These are phyloP conservation scores for Penaeus monodon DNA, from an alignment of 2,888 invertebrate genomes.

Conservation along the genomic window DNA sequence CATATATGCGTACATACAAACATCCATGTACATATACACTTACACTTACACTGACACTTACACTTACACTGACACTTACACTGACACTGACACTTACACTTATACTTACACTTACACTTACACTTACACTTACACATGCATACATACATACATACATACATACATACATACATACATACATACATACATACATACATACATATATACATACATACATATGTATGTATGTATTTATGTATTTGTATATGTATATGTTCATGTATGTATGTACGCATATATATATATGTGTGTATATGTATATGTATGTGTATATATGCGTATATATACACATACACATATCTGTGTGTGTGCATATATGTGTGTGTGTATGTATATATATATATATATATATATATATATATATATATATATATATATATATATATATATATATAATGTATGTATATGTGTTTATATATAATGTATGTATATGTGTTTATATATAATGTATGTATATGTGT, in stretches of 20 bases:
- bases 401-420: no score
- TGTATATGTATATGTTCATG: not conserved
- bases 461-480: no score
- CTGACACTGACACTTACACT: no score
- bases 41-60: no score
- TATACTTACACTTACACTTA: not conserved
- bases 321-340: conserved; percentile 1
- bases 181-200: not conserved
- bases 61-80: no score
- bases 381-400: not conserved
- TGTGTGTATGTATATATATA: no score
- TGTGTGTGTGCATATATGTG: not conserved
- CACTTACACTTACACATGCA: not conserved
- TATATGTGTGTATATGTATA: not conserved
- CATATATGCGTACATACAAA: no score
- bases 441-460: no score
- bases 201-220: not conserved
- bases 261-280: not conserved
- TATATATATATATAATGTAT: no score
- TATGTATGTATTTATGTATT: not conserved
- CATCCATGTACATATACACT: not conserved
- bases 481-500: no score
- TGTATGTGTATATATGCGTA: not conserved
- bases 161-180: not conserved
- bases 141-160: not conserved